Evolutionary conservation across 2,888 invertebrate genomes (phyloP).

Genomic region (Idaea biselata): DNA sequence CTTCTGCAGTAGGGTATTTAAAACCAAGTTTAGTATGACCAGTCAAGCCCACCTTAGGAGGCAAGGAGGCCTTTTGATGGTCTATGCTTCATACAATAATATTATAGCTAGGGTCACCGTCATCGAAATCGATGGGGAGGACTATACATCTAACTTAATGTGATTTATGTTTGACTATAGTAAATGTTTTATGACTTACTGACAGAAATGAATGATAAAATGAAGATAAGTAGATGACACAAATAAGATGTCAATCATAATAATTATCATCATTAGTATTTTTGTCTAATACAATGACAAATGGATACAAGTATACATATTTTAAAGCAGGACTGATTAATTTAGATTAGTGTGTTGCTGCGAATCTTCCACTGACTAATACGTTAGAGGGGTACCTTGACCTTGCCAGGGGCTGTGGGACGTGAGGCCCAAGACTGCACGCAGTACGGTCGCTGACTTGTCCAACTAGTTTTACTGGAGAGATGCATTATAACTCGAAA

Average conservation of each 20-base stretch:
- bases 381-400: constrained; percentile 54
- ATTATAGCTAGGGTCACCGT: too few relatives aligned
- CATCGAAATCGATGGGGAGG: too few relatives aligned
- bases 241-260: not conserved
- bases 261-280: not conserved
- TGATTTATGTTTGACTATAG: too few relatives aligned
- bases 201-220: too few relatives aligned
- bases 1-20: too few relatives aligned
- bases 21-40: too few relatives aligned
- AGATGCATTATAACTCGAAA: constrained; percentile 38
- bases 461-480: constrained; percentile 56
- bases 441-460: constrained; percentile 65
- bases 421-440: constrained; percentile 39
- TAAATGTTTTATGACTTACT: too few relatives aligned
- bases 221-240: not conserved
- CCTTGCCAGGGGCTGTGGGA: constrained; percentile 64
- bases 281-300: not conserved
- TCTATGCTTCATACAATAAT: too few relatives aligned
- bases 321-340: constrained; percentile 19
- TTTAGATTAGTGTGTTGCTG: constrained; percentile 46
- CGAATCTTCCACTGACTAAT: constrained; percentile 47
- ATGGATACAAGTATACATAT: not conserved
- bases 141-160: too few relatives aligned
- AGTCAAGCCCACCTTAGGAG: too few relatives aligned
- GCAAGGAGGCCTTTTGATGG: too few relatives aligned